Conservation (phyloP, 1,140 invertebrate species). For the Fopius arisanus region DNA sequence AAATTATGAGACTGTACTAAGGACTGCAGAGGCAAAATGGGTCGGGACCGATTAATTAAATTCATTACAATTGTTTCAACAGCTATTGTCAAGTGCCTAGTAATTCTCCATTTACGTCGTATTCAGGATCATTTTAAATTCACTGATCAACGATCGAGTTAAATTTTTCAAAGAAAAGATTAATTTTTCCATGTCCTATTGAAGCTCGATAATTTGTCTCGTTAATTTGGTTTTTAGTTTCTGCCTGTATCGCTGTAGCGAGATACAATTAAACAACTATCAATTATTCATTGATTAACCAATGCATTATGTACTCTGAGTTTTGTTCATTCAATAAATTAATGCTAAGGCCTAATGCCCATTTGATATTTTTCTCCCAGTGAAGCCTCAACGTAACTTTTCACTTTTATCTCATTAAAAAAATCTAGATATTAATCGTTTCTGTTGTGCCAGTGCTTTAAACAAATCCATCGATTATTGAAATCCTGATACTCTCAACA, state of each 20-base stretch:
- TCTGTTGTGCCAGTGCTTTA: not conserved
- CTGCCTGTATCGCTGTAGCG: not conserved
- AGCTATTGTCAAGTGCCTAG: not conserved
- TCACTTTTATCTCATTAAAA: not conserved
- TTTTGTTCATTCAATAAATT: not conserved
- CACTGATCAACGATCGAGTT: not conserved
- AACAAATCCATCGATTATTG: not conserved
- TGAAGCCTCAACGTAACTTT: not conserved
- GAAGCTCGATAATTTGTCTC: conserved; percentile 7
- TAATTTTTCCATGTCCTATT: not conserved
- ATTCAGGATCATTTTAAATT: not conserved
- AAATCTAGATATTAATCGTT: not conserved
- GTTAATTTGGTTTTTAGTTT: not conserved
- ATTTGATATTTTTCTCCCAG: not conserved
- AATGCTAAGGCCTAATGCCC: conserved; percentile 3
- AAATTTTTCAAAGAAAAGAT: not conserved
- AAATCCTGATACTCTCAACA: not conserved
- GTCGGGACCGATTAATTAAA: not conserved
- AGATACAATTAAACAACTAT: conserved; percentile 1
- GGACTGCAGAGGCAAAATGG: not conserved
- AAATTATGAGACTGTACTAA: conserved; percentile 28
- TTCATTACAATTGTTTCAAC: conserved; percentile 6
- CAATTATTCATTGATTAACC: not conserved
- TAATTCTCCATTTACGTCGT: not conserved
- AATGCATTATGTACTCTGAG: not conserved